These are phyloP conservation scores for Eospalax fontanierii DNA, from an alignment of 2,797 vertebrate species.

Conservation along the genomic window DNA sequence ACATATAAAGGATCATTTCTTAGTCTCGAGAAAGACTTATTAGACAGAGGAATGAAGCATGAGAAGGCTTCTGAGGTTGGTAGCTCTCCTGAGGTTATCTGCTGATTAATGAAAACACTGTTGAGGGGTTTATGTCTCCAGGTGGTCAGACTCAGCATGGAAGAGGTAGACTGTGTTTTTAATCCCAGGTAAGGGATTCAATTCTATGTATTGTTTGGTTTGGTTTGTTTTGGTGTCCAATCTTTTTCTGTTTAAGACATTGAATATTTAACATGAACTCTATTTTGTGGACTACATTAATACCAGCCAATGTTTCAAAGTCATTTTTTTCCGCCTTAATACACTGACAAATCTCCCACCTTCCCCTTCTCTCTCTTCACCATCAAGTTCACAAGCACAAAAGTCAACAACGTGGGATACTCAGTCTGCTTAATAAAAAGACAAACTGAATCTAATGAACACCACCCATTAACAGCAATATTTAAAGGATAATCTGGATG, in stretches of 20 bases:
- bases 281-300: conserved; percentile 8
- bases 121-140: neutral
- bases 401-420: neutral
- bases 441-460: neutral
- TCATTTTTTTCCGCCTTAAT: conserved; percentile 19
- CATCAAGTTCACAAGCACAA: neutral
- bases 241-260: neutral
- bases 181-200: neutral
- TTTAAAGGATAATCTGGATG: neutral
- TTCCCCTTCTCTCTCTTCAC: no score
- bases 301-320: neutral
- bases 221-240: neutral
- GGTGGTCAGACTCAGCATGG: neutral
- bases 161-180: neutral
- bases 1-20: neutral
- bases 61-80: neutral
- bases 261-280: neutral
- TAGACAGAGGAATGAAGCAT: neutral
- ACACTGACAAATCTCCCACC: neutral
- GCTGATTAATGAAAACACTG: neutral
- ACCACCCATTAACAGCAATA: no score
- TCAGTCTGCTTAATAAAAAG: neutral
- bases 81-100: neutral
- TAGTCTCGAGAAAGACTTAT: neutral
- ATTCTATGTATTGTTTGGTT: no score